Evolutionary conservation across 2,888 invertebrate species (phyloP), one percentile per base, ranked within the genome.

Genomic region (Drosophila eohydei): DNA sequence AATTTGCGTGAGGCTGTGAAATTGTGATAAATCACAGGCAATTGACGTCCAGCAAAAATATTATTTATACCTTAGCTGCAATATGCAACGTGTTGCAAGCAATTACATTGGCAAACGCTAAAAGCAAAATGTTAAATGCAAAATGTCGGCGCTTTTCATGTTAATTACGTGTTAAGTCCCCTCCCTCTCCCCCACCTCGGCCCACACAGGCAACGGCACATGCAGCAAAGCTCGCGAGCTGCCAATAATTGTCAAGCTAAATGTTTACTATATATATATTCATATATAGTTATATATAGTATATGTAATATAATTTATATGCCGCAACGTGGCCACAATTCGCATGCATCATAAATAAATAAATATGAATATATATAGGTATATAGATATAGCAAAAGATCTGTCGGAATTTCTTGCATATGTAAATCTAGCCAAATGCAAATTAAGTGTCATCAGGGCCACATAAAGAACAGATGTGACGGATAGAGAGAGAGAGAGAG

Each of bases 121-220:
- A 55, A 62, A 28, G 34, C 46, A 14, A 48, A 41, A 50, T 56
- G 34, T 34, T 51, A 56, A 58, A 68, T 59, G 51, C 56, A 65
- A 64, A 71, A 63, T 60, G 78, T 84, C 88, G 89, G 82, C 80
- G 73, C 74, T 74, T 89, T 88, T 86, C 73, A 88, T 88, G 85
- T 84, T 74, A 85, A 86, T 80, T 75, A 75, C 67, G 48, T 43
- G 50, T 55, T 62, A 70, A 64, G 9, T 2, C 54, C 38, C 9
- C 41, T 2, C 16, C 28, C 3, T 0, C 9, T 38, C 32, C 54
- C 43, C 30, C 21, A 0, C 28, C 21, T 4, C 34, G n/a, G 34
- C 46, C 54, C 26, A 28, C n/a, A 12, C 41, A 16, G 26, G 11
- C 9, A 46, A 44, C 32, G 44, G 65, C 48, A 46, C 48, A 28